Evolutionary conservation across 2,888 invertebrate species (phyloP), one percentile per base, ranked within the genome.

Genomic region (Lepidochitona cinerea): DNA sequence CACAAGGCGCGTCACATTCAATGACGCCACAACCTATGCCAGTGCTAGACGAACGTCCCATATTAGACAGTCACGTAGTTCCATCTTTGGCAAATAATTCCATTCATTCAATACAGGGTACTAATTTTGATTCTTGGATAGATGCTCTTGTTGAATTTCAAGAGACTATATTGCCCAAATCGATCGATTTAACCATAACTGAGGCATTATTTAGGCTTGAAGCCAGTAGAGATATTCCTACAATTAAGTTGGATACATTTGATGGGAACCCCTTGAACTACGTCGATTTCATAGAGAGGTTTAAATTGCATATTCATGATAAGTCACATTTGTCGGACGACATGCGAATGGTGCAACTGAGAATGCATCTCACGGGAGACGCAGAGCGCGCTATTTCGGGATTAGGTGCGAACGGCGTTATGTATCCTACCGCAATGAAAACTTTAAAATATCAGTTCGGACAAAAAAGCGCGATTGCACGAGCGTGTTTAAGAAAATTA

Each of bases 221-320:
- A 35, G 70, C 70, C 2, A 70, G 36, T 26, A 49, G 54, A 26
- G 52, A 54, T 26, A 70, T 70, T 33, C 54, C 70, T 0, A 18
- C 70, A 33, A 32, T 70, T 18, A 9, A 53, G 41, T 26, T 70
- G 5, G n/a, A 37, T 7, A 70, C 35, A 35, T 70, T 70, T 29
- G 35, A 70, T 26, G 70, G 29, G 36, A 32, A 65, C 23, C 65
- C 65, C 32, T 32, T 68, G 26, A 32, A n/a, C 35, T 74, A 74
- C 32, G 67, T 74, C 6, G 54, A 74, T 35, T 74, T 74, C 26
- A 32, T 74, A 7, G 74, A 74, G 33, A 52, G 65, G 3, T 74
- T 74, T n/a, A 74, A 70, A 36, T 52, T 74, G 36, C 70, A 74
- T 12, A 74, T 70, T 29, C 74, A 74, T 49, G 66, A 74, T 26